These are phyloP conservation scores for Gila robusta DNA, from an alignment of 2,797 vertebrate genomes.

Conservation along the genomic window DNA sequence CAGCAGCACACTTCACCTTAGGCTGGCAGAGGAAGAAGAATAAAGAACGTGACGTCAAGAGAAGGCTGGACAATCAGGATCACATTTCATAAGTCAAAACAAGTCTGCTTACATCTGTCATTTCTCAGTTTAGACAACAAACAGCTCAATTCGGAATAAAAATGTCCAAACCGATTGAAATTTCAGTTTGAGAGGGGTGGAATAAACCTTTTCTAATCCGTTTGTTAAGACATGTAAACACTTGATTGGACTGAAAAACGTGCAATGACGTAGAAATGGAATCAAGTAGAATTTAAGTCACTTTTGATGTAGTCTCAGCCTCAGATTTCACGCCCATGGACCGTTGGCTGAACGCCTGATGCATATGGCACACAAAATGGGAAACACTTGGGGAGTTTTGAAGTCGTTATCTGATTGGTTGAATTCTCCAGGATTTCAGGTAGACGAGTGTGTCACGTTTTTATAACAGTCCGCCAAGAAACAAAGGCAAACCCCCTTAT, in stretches of 20 bases:
- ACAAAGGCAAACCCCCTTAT: neutral
- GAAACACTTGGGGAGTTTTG: neutral
- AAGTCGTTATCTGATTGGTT: neutral
- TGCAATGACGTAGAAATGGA: neutral
- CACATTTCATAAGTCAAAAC: slow-evolving; percentile 41
- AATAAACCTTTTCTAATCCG: neutral
- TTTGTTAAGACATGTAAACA: neutral
- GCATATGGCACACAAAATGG: neutral
- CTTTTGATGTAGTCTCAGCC: neutral
- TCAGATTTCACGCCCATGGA: neutral
- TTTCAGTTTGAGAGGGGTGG: neutral
- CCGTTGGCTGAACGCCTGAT: neutral
- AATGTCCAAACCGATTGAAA: neutral
- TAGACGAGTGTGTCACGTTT: neutral
- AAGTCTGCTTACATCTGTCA: neutral
- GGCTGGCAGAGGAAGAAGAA: neutral
- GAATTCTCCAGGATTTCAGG: neutral
- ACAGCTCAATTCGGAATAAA: neutral
- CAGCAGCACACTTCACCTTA: slow-evolving; percentile 52
- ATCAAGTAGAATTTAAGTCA: neutral
- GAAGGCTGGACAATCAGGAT: neutral
- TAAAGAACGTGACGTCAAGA: slow-evolving; percentile 1
- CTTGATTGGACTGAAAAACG: neutral
- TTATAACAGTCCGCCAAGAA: neutral
- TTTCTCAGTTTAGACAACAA: slow-evolving; percentile 11